Base-by-base conservation (phyloP, 2,888 invertebrate species). In the Oligia latruncula region DNA sequence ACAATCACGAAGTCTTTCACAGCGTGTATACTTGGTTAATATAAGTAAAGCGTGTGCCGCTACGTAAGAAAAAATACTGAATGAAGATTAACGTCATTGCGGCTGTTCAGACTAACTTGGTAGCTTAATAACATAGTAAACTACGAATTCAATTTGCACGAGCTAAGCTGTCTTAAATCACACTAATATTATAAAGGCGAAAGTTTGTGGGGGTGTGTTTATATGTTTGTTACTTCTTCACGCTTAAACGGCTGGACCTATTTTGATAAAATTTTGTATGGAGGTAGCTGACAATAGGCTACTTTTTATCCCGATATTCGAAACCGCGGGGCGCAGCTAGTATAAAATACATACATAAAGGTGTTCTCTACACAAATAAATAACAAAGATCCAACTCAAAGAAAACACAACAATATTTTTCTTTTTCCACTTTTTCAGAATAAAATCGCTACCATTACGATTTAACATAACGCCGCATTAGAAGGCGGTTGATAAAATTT, bases 391-490 rank as follows among this genome's bases (percentile, higher is more conserved):
- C 52, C 46, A 35, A 13, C 23, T 74, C 23, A 62, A 73, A 60
- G n/a, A 46, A 62, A 87, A 80, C 29, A 70, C 40, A 49, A 58
- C 11, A 1, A 17, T 40, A 64, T 49, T 64, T 62, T 40, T n/a
- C 17, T n/a, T 60, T 67, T 68, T 66, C 9, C 55, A 46, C 29
- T 60, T 87, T 74, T 64, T 68, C 71, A 60, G 49, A 60, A 77
- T n/a, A 84, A 82, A 71, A 81, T 71, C 60, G 73, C 73, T 60
- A 71, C 66, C 49, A 77, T 87, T 90, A 89, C 90, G 81, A 89
- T 90, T 88, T 82, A 83, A 82, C 89, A 93, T 93, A 91, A 92
- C 92, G 93, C 91, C 93, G 94, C 94, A 95, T 95, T 95, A 95
- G 93, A 92, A 84, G 91, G 92, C 91, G 95, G 85, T 85, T 79